Evolutionary conservation across 2,797 vertebrate species (phyloP).

Genomic region (Sciurus vulgaris): DNA sequence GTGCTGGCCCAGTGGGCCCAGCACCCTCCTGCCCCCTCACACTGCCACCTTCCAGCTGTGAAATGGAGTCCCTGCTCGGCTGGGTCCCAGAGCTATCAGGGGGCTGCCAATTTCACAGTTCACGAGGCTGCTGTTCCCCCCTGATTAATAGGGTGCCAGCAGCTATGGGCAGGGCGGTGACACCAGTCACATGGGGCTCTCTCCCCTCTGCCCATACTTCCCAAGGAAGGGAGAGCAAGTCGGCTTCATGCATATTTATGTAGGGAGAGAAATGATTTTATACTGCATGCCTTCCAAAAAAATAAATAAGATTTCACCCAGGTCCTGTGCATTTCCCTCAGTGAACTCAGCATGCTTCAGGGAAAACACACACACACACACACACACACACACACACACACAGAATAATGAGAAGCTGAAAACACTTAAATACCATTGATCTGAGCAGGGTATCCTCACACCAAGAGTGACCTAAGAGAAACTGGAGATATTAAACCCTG

Average conservation of each 20-base stretch:
- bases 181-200: not conserved
- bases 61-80: slow-evolving; percentile 73
- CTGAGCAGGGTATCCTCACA: not conserved
- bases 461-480: slow-evolving; percentile 59
- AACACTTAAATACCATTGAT: slow-evolving; percentile 40
- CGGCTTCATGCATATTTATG: slow-evolving; percentile 71
- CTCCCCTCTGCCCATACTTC: not conserved
- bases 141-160: slow-evolving; percentile 77
- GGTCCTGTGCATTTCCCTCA: slow-evolving; percentile 28
- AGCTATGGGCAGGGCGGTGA: slow-evolving; percentile 49
- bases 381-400: not conserved
- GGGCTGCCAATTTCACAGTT: slow-evolving; percentile 82
- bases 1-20: not conserved
- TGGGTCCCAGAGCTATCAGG: slow-evolving; percentile 60
- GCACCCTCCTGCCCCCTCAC: not conserved
- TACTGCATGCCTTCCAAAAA: slow-evolving; percentile 64
- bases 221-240: not conserved
- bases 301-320: slow-evolving; percentile 79
- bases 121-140: slow-evolving; percentile 39
- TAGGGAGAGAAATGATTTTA: slow-evolving; percentile 69
- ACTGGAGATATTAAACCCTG: slow-evolving; percentile 69
- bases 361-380: not conserved
- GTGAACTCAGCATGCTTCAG: slow-evolving; percentile 9
- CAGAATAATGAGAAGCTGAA: slow-evolving; percentile 41
- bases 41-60: slow-evolving; percentile 72